Conservation (phyloP, 37 sponge, comb jelly and placozoan species). For the Haliclona indistincta region DNA sequence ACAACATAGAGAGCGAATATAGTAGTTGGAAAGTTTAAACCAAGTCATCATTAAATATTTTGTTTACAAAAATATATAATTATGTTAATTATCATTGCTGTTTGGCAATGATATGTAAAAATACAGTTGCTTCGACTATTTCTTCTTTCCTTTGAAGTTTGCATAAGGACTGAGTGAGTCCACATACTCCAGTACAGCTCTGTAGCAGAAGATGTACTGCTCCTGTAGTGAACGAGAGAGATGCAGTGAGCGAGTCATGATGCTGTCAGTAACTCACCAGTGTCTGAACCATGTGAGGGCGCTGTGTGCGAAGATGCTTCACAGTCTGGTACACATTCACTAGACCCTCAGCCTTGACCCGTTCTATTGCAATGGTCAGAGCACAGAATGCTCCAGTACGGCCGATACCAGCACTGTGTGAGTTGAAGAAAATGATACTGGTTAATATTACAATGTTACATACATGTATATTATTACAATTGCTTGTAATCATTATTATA, state of each 20-base stretch:
- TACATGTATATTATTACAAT: too few species aligned
- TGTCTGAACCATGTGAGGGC: constrained; percentile 85
- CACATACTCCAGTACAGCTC: constrained; percentile 73
- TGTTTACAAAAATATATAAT: too few species aligned
- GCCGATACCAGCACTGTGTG: constrained; percentile 80
- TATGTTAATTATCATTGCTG: too few species aligned
- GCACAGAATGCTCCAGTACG: constrained; percentile 84
- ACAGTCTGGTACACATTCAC: constrained; percentile 81
- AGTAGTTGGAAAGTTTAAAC: too few species aligned
- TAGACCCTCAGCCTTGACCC: constrained; percentile 69
- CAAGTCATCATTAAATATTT: too few species aligned
- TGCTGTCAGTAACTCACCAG: constrained; percentile 39
- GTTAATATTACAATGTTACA: too few species aligned
- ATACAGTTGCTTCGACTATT: too few species aligned
- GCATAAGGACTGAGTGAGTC: constrained; percentile 63
- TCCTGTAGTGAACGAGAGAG: constrained; percentile 43
- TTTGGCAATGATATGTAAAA: too few species aligned
- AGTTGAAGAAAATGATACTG: neutral
- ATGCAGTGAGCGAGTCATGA: neutral
- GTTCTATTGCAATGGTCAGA: constrained; percentile 70
- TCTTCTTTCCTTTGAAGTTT: constrained; percentile 55
- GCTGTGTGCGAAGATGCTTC: constrained; percentile 79
- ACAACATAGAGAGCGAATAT: too few species aligned
- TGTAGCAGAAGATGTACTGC: constrained; percentile 78
- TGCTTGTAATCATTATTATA: too few species aligned